These are phyloP conservation scores for Hydrotaea cyrtoneurina DNA, from an alignment of 2,888 invertebrate species.

Conservation along the genomic window DNA sequence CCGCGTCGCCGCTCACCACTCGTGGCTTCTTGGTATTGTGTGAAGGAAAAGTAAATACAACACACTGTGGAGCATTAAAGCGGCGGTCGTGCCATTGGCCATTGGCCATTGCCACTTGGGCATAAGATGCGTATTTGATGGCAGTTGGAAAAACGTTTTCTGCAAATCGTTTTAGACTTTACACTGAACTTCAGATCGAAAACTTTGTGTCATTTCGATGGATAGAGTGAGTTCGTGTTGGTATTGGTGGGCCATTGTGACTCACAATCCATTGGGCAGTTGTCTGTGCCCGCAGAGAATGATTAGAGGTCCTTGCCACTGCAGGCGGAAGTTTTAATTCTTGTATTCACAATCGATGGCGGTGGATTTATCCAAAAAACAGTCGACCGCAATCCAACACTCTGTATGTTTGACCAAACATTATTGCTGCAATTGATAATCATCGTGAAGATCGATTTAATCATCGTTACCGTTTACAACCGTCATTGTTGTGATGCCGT, in stretches of 20 bases:
- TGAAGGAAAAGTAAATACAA: no score
- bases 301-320: no score
- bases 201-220: background rate
- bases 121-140: slow-evolving; percentile 7
- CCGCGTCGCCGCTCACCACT: no score
- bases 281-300: no score
- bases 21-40: background rate
- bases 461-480: background rate
- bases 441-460: background rate
- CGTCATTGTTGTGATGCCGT: background rate
- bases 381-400: no score
- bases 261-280: no score
- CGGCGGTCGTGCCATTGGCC: background rate
- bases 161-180: slow-evolving; percentile 18
- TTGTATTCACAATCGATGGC: no score
- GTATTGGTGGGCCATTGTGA: no score
- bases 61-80: background rate
- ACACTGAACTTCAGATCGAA: slow-evolving; percentile 20
- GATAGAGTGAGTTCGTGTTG: no score
- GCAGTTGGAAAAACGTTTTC: background rate
- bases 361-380: background rate
- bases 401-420: no score
- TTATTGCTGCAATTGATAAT: background rate
- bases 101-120: no score
- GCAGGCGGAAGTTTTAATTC: no score